A percentile compares a stretch with the other conserved stretches of the same genome.
Evolutionary conservation across 1,140 invertebrate genomes (phyloP).

Genomic region (Hermetia illucens): DNA sequence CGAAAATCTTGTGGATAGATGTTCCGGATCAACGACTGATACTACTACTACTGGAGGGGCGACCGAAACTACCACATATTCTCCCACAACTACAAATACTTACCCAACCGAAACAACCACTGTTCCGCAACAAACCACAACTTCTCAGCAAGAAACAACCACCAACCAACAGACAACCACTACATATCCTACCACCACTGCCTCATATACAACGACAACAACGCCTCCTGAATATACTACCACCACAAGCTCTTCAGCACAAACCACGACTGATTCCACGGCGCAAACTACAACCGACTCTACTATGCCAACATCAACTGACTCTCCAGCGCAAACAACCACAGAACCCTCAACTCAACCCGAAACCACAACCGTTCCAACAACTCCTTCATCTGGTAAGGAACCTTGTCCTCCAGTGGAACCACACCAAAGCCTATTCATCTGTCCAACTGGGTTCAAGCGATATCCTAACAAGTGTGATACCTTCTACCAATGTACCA

Average conservation of each 20-base stretch:
- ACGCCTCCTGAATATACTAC: constrained; percentile 6
- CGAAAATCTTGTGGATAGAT: background rate
- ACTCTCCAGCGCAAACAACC: constrained; percentile 8
- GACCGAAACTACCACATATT: constrained; percentile 4
- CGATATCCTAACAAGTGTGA: constrained; percentile 73
- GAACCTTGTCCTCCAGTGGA: constrained; percentile 34
- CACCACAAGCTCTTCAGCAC: constrained; percentile 7
- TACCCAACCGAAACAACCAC: constrained; percentile 5
- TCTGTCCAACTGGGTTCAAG: constrained; percentile 67
- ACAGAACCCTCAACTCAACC: constrained; percentile 5
- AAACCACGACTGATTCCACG: constrained; percentile 12
- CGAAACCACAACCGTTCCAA: constrained; percentile 14
- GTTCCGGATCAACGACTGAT: constrained; percentile 1
- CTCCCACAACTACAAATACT: background rate
- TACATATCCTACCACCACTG: constrained; percentile 2
- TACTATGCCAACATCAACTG: constrained; percentile 7
- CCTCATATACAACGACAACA: constrained; percentile 6
- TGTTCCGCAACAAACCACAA: constrained; percentile 5
- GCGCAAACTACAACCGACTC: constrained; percentile 10
- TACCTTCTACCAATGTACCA: constrained; percentile 68
- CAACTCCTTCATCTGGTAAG: constrained; percentile 17
- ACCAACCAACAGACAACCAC: constrained; percentile 2
- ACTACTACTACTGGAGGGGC: constrained; percentile 12
- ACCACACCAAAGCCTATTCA: constrained; percentile 50
- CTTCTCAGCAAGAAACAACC: constrained; percentile 5